Evolutionary conservation across 2,797 vertebrate species (phyloP).

Genomic region (Tolypeutes matacus): DNA sequence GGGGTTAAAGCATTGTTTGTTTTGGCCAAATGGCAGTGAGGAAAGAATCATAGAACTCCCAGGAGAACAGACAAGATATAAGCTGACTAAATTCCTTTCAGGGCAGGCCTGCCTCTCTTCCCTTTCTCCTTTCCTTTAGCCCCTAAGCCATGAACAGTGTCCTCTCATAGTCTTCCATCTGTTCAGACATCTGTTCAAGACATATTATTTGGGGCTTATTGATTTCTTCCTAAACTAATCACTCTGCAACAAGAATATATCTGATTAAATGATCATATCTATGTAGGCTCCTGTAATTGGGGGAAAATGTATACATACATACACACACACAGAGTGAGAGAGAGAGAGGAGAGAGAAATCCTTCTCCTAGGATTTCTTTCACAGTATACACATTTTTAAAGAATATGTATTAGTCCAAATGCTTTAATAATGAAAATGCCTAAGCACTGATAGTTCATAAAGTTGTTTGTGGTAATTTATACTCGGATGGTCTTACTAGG

Average conservation of each 20-base stretch:
- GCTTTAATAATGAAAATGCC: constrained; percentile 55
- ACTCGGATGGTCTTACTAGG: neutral
- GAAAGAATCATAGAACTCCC: constrained; percentile 2
- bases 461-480: neutral
- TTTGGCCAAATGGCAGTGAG: neutral
- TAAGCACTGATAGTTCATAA: neutral
- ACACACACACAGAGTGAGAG: neutral
- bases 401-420: constrained; percentile 6
- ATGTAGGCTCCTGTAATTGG: constrained; percentile 11
- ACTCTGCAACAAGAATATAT: constrained; percentile 77
- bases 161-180: constrained; percentile 55
- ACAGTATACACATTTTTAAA: constrained; percentile 66
- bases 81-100: constrained; percentile 16
- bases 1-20: neutral
- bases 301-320: neutral
- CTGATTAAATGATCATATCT: constrained; percentile 52
- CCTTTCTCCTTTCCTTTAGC: neutral
- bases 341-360: neutral
- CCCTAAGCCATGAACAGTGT: neutral
- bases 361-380: neutral
- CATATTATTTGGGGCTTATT: constrained; percentile 75
- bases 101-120: neutral
- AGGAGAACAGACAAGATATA: constrained; percentile 22
- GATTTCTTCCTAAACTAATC: constrained; percentile 71
- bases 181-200: constrained; percentile 81